Evolutionary conservation across 2,113 vertebrate species (phyloP), one percentile per base, ranked within the genome.

Genomic region (Hemicordylus capensis): DNA sequence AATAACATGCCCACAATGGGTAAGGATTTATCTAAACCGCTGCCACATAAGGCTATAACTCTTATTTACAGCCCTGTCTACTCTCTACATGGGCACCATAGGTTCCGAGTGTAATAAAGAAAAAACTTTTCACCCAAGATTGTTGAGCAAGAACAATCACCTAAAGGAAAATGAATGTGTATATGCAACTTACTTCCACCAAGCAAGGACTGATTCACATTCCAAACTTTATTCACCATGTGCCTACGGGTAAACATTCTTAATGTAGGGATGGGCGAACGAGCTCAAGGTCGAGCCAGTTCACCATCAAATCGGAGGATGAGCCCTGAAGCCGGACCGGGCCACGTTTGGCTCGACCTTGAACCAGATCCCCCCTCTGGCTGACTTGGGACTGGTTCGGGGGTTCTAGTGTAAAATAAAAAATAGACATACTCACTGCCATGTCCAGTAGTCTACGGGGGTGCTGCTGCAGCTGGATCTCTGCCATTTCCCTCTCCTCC

Each of bases 1-100:
- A 93, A 92, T 94, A 94, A 94, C 22, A 39, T 12, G 89, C 89
- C 69, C 83, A 91, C 77, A 91, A 85, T 66, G 88, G 89, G 85
- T 73, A 85, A 77, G 88, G 91, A 92, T 92, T 91, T 89, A 94
- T 87, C 90, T 92, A 92, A 93, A 93, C 92, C 83, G 87, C 91
- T 91, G 89, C 81, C 93, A 85, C 87, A 92, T 81, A 88, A 80
- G 83, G 59, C 87, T 91, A 48, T 89, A 92, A 89, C 85, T 67
- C 80, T 94, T 92, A 94, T 94, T 93, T 93, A 94, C 84, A 89
- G 42, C 70, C 87, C 39, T 59, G 85, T 37, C 54, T 76, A 26
- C 44, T 78, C 39, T 37, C 63, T 88, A 28, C 72, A 64, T 76
- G 69, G 86, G 59, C 73, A 78, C 61, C 88, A 80, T 83, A 89